Percentiles rank a stretch among this genome's conserved stretches.
Conservation (phyloP, 2,888 invertebrate species). For the Drosophila mimica region DNA sequence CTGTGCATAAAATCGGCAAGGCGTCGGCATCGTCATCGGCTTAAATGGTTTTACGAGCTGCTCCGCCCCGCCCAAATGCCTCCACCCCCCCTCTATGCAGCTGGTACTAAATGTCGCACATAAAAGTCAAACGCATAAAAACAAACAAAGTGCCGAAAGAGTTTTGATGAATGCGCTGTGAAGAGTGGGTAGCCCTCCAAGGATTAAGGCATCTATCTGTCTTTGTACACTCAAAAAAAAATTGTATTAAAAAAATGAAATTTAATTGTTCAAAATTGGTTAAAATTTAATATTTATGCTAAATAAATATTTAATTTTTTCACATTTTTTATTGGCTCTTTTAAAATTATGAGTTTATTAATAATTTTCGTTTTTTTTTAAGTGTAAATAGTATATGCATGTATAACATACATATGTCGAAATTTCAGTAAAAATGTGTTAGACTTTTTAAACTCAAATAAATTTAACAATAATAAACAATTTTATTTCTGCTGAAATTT, state of each 20-base stretch:
- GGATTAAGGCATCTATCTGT: constrained; percentile 54
- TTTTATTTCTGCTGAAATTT: not conserved
- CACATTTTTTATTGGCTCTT: not conserved
- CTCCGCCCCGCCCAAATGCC: not conserved
- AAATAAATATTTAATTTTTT: not conserved
- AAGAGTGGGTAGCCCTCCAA: constrained; percentile 15
- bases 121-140: constrained; percentile 70
- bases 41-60: constrained; percentile 73
- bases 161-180: constrained; percentile 71
- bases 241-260: not conserved
- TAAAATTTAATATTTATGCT: accelerated
- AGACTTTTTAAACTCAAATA: not conserved
- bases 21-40: constrained; percentile 57
- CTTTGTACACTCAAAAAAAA: not conserved
- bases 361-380: not conserved
- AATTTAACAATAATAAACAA: not conserved
- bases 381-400: not conserved
- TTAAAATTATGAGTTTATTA: not conserved
- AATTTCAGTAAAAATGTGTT: not conserved
- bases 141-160: constrained; percentile 67
- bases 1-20: constrained; percentile 75
- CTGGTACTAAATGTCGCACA: constrained; percentile 67
- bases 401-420: accelerated
- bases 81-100: not conserved
- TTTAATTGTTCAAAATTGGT: not conserved